Evolutionary conservation across 1,140 invertebrate genomes (phyloP), one percentile per base, ranked within the genome.

Genomic region (Brachionus calyciflorus): DNA sequence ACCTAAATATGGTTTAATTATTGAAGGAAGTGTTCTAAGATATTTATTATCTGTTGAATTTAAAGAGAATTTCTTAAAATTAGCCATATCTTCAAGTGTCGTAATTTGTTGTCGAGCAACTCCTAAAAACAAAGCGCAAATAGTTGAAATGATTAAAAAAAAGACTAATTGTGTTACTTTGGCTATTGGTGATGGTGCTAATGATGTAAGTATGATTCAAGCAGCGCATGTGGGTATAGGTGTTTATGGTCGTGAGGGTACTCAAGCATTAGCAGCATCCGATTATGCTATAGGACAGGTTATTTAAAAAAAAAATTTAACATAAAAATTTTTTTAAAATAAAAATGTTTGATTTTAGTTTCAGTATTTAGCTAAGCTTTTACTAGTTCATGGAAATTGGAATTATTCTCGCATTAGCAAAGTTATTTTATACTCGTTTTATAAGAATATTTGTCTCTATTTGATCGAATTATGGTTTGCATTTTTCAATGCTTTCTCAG

Each of bases 181-280:
- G 79, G 96, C 96, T 1, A 97, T 99, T 81, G 96, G 97, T 12
- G 96, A 99, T 88, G 96, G 97, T 9, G 96, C 97, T 53, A 99
- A 99, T 86, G 97, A 99, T 87, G 96, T 99, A 30, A 96, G 96
- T 10, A 99, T 99, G 96, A 98, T 99, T 80, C 95, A 98, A 86
- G 85, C 88, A 53, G 88, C 88, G 28, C 86, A 89, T 84, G 87
- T 89, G 73, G 97, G 96, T 65, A 90, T 99, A 78, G 97, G 96
- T 65, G 99, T 99, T 81, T 96, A 93, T 40, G 96, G 97, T n/a
- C 90, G 93, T 19, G 97, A 99, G 86, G 96, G 96, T 24, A 86
- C 98, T 60, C 96, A 98, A 87, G 96, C 96, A 37, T 93, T 95
- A 0, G 97, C 94, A 85, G 94, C 96, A 33, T 96, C 94, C 12